Evolutionary conservation across 2,888 invertebrate genomes (phyloP), one percentile per base, ranked within the genome.

Genomic region (Stenurella melanura): DNA sequence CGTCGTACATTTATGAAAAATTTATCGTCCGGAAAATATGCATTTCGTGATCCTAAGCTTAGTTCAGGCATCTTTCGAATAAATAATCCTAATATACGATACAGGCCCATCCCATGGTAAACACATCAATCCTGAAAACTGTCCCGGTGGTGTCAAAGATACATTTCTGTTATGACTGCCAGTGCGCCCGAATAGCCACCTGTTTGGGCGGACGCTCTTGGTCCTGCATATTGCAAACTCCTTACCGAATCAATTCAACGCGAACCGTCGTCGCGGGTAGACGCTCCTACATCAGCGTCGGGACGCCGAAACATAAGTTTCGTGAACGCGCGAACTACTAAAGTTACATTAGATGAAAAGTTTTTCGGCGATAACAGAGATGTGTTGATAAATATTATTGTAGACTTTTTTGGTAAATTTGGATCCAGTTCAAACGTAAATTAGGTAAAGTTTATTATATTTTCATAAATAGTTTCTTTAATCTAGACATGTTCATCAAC

Each of bases 141-240:
- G 18, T 38, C 17, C 19, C 19, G 19, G 4, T 19, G 19, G 4
- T 19, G 18, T 12, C 15, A 54, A 26, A 54, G 54, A 54, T 61
- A 63, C 54, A 50, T 50, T 63, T 63, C 17, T 72, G 72, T 54
- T 72, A n/a, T 72, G 72, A 72, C 72, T 63, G 18, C 50, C 19
- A 19, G 19, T 17, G 54, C 72, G 54, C 58, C 19, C 30, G 17
- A 21, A 30, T 54, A 61, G 58, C 72, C 72, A 72, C 72, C 72
- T 72, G 72, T 72, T 72, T 72, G 72, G 72, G 63, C 61, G 72
- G 61, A 18, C 42, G 70, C 30, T 60, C 60, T 42, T 30, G 63
- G 38, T 63, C 63, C 63, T 63, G 72, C 63, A 61, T 15, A 42
- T 21, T 60, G 70, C 56, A 34, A 63, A 30, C 63, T 61, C 67